These are phyloP conservation scores for Tarsius wallacei DNA, from an alignment of 2,797 vertebrate species.

Conservation along the genomic window DNA sequence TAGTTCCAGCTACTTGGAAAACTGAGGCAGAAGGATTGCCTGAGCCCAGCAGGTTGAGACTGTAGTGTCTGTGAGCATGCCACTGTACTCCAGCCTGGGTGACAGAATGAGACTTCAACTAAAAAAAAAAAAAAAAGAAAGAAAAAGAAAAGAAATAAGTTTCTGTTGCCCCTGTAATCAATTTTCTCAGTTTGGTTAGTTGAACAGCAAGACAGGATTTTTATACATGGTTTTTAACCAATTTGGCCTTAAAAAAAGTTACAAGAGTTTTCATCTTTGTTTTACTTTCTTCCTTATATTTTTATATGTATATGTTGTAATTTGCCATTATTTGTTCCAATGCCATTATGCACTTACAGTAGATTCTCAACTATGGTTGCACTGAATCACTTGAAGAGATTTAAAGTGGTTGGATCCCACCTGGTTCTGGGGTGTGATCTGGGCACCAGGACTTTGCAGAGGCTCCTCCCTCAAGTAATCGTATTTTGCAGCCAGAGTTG, in stretches of 20 bases:
- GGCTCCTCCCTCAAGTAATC: background rate
- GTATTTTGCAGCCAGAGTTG: background rate
- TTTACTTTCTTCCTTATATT: background rate
- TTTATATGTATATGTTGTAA: background rate
- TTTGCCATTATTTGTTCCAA: background rate
- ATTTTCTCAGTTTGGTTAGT: background rate
- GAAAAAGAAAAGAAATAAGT: background rate
- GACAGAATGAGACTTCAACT: too few relatives aligned
- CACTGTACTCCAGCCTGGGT: too few relatives aligned
- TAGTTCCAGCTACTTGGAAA: too few relatives aligned
- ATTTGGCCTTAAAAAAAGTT: background rate
- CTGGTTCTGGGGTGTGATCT: background rate
- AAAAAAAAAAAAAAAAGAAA: too few relatives aligned
- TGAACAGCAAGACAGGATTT: slow-evolving; percentile 24
- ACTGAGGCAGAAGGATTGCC: too few relatives aligned
- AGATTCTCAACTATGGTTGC: background rate
- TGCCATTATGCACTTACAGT: background rate
- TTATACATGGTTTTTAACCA: background rate
- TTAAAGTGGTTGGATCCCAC: background rate
- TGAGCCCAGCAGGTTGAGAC: too few relatives aligned
- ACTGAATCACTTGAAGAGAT: background rate
- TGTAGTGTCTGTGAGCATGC: too few relatives aligned
- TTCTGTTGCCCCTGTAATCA: background rate
- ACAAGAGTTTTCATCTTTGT: background rate
- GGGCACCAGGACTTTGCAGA: background rate